A percentile compares a stretch with the other conserved stretches of the same genome.
Evolutionary conservation across 2,797 vertebrate genomes (phyloP).

Genomic region (Pelobates cultripes): DNA sequence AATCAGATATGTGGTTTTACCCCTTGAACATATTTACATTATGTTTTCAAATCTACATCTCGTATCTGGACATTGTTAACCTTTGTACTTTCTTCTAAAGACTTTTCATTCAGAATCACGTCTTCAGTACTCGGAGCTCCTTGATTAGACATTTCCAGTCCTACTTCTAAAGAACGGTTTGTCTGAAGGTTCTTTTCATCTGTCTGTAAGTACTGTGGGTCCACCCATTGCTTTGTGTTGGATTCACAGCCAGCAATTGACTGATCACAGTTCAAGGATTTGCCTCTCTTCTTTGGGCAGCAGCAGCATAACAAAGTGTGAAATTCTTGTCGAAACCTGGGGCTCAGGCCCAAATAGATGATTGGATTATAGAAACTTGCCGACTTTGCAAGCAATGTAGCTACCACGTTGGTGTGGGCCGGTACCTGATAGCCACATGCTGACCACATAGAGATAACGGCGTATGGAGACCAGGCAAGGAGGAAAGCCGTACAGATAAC

Average conservation of each 20-base stretch:
- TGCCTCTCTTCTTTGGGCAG: constrained; percentile 56
- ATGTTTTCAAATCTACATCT: too few relatives aligned
- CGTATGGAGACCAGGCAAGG: constrained; percentile 52
- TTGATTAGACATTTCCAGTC: background rate
- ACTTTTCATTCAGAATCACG: too few relatives aligned
- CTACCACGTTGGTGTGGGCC: constrained; percentile 54
- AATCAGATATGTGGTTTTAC: too few relatives aligned
- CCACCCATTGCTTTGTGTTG: background rate
- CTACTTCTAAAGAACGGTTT: background rate
- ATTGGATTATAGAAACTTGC: constrained; percentile 67
- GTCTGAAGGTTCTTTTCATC: background rate
- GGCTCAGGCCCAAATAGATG: constrained; percentile 67
- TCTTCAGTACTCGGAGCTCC: background rate
- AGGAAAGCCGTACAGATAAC: constrained; percentile 62
- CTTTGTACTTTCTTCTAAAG: too few relatives aligned
- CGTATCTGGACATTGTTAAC: too few relatives aligned
- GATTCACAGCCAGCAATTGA: background rate
- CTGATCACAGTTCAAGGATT: constrained; percentile 36
- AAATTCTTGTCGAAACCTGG: constrained; percentile 64
- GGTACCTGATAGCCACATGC: constrained; percentile 54
- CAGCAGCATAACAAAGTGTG: constrained; percentile 58
- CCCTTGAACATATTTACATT: too few relatives aligned
- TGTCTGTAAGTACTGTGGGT: background rate
- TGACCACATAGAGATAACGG: constrained; percentile 53
- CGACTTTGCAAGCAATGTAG: constrained; percentile 63